phyloP scores from a whole-genome alignment of 2,888 invertebrate genomes.

The Bugulina stolonifera region DNA sequence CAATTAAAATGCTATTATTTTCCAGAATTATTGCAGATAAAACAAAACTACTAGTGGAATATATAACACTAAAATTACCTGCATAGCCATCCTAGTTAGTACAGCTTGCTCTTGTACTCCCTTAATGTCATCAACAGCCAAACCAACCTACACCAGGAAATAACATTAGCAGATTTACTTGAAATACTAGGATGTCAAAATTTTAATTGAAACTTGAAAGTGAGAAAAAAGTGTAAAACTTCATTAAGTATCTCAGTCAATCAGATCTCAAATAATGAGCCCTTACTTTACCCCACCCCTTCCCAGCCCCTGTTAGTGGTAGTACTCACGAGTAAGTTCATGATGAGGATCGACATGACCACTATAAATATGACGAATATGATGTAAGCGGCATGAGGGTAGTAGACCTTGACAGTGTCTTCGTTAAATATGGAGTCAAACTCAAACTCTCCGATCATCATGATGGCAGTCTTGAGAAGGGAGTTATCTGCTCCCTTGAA shows the following conservation, averaged over 20 bases:
- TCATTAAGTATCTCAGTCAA: no score
- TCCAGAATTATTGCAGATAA: no score
- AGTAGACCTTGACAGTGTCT: slow-evolving; percentile 31
- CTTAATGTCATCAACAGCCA: slow-evolving; percentile 58
- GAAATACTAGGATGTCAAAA: no score
- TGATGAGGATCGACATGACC: slow-evolving; percentile 51
- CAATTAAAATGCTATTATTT: no score
- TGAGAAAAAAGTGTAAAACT: no score
- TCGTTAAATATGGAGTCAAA: slow-evolving; percentile 39
- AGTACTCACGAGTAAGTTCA: slow-evolving; percentile 52
- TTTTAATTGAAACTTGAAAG: no score
- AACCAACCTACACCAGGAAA: slow-evolving; percentile 54
- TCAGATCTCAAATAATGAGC: neutral
- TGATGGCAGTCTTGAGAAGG: slow-evolving; percentile 48
- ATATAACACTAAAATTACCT: slow-evolving; percentile 40
- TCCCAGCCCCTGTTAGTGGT: no score
- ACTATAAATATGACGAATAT: slow-evolving; percentile 52
- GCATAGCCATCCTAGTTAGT: slow-evolving; percentile 52
- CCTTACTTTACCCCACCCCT: neutral
- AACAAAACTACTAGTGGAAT: no score
- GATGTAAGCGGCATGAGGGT: slow-evolving; percentile 47
- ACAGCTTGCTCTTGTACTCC: slow-evolving; percentile 56
- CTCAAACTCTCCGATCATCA: slow-evolving; percentile 54
- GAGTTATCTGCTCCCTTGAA: slow-evolving; percentile 41
- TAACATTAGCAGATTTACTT: no score